Percentiles rank a stretch among this genome's conserved stretches.
These are phyloP conservation scores for Notothenia rossii DNA, from an alignment of 2,113 vertebrate genomes.

Conservation along the genomic window DNA sequence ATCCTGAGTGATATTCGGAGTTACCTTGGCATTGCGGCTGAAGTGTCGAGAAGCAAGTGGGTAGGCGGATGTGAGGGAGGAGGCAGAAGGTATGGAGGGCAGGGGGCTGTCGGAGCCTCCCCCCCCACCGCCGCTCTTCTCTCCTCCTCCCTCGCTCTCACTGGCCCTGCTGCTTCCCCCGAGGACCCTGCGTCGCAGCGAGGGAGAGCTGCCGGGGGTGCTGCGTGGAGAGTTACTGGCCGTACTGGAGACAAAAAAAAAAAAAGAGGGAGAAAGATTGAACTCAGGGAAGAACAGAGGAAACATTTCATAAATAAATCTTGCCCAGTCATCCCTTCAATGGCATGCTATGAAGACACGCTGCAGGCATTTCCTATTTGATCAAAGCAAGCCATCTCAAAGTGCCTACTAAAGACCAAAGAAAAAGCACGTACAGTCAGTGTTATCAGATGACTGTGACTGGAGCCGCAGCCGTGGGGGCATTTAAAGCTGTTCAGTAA, in stretches of 20 bases:
- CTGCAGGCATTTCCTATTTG: constrained; percentile 43
- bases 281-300: constrained; percentile 21
- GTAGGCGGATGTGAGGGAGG: constrained; percentile 86
- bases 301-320: neutral
- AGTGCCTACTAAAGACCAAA: constrained; percentile 4
- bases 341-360: constrained; percentile 16
- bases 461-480: constrained; percentile 1
- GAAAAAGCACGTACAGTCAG: neutral
- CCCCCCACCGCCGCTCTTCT: constrained; percentile 69
- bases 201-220: constrained; percentile 91
- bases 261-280: neutral
- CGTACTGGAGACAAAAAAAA: constrained; percentile 78
- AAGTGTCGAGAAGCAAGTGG: constrained; percentile 88
- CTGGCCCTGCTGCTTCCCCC: constrained; percentile 83
- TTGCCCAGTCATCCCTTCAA: constrained; percentile 4
- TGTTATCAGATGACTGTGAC: constrained; percentile 24
- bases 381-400: constrained; percentile 1
- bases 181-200: constrained; percentile 87
- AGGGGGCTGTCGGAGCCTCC: constrained; percentile 83
- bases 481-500: neutral
- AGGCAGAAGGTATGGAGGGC: constrained; percentile 77
- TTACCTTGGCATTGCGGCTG: constrained; percentile 91
- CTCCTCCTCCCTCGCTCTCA: constrained; percentile 81
- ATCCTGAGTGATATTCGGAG: neutral
- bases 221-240: constrained; percentile 92